A percentile compares a stretch with the other conserved stretches of the same genome.
Evolutionary conservation across 2,888 invertebrate genomes (phyloP).

Genomic region (Pharmacophagus antenor): DNA sequence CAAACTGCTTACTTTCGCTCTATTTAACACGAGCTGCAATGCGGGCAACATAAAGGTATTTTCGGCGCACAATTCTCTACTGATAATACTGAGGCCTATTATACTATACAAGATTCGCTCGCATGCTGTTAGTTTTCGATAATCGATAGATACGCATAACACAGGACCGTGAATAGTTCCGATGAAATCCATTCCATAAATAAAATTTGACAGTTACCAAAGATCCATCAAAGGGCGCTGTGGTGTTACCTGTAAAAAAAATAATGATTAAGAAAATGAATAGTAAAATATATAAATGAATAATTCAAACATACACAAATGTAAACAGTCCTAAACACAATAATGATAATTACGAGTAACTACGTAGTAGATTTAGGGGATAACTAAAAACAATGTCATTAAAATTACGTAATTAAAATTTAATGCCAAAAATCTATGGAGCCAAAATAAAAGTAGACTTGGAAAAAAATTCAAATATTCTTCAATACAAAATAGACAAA

Average conservation of each 20-base stretch:
- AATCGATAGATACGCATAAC: neutral
- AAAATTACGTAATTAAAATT: too few species aligned
- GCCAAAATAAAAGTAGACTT: too few species aligned
- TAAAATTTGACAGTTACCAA: neutral
- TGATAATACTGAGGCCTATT: neutral
- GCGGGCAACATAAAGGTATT: constrained; percentile 1
- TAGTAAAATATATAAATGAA: too few species aligned
- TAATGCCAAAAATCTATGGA: too few species aligned
- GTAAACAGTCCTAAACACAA: too few species aligned
- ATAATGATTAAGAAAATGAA: neutral
- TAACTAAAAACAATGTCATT: too few species aligned
- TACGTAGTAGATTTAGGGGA: too few species aligned
- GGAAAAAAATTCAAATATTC: too few species aligned
- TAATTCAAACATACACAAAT: too few species aligned
- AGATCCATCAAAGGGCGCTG: too few species aligned
- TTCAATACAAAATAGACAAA: too few species aligned
- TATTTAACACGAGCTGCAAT: constrained; percentile 9
- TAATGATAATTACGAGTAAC: too few species aligned
- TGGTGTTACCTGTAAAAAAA: neutral
- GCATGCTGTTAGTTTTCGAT: neutral
- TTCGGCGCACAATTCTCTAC: constrained; percentile 1
- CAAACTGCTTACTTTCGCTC: constrained; percentile 6
- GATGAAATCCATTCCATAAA: neutral
- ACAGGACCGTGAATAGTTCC: neutral
- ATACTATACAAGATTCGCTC: neutral